Conservation (phyloP, 2,888 invertebrate species). For the Entomobrya multifasciata region DNA sequence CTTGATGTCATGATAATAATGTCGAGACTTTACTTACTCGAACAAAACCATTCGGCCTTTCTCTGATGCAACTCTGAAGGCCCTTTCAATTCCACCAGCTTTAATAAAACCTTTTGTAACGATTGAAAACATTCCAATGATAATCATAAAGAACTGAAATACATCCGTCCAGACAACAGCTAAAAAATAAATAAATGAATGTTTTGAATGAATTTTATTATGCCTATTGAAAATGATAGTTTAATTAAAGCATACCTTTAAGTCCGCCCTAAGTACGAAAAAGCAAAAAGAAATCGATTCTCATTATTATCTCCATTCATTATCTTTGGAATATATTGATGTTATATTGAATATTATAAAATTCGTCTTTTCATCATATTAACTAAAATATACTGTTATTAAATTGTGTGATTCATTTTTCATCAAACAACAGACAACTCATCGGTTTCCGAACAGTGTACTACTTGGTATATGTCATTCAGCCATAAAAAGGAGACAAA, state of each 20-base stretch:
- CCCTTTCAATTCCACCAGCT: constrained; percentile 80
- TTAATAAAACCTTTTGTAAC: constrained; percentile 80
- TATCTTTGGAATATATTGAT: too few species aligned
- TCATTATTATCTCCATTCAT: too few species aligned
- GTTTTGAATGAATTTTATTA: too few species aligned
- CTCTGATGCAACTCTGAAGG: constrained; percentile 80
- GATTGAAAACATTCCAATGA: constrained; percentile 79
- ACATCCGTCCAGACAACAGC: constrained; percentile 76
- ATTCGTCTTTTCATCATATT: too few species aligned
- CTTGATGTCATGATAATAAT: neutral
- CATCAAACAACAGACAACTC: too few species aligned
- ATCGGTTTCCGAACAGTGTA: too few species aligned
- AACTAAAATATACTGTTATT: too few species aligned
- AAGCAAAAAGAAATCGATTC: too few species aligned
- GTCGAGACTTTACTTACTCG: constrained; percentile 56
- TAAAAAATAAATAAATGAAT: neutral
- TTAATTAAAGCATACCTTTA: neutral
- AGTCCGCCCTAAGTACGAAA: neutral
- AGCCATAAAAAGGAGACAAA: too few species aligned
- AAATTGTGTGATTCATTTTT: too few species aligned
- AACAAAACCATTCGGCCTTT: constrained; percentile 80
- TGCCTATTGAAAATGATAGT: neutral
- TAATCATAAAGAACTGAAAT: constrained; percentile 74
- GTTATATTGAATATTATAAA: too few species aligned
- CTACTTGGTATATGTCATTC: too few species aligned